Evolutionary conservation across 2,888 invertebrate species (phyloP).

Genomic region (Iphiclides podalirius): DNA sequence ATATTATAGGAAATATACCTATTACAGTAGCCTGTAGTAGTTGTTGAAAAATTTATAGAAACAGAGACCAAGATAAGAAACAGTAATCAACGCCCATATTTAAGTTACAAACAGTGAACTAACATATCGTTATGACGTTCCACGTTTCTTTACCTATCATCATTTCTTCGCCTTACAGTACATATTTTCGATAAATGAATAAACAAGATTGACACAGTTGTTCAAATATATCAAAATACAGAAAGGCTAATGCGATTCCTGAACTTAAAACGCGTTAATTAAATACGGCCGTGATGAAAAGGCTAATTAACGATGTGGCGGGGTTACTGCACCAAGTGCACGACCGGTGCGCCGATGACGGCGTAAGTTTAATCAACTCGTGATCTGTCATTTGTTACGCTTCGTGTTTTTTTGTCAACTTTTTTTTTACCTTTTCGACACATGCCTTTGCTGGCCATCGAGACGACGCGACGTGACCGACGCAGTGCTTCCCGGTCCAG

Average conservation of each 20-base stretch:
- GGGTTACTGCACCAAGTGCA: constrained; percentile 36
- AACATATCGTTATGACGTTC: too few species aligned
- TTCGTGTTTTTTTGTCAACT: constrained; percentile 35
- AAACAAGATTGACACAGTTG: too few species aligned
- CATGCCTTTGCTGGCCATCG: constrained; percentile 39
- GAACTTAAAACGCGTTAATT: constrained; percentile 45
- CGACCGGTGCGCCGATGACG: constrained; percentile 55
- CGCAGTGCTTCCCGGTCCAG: constrained; percentile 9
- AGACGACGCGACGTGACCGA: constrained; percentile 30
- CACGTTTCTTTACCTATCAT: too few species aligned
- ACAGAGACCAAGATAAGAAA: too few species aligned
- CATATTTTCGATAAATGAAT: too few species aligned
- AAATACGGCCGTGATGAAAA: constrained; percentile 66
- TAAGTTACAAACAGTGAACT: too few species aligned
- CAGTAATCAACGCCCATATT: too few species aligned
- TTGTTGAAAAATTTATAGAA: too few species aligned
- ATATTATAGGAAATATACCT: too few species aligned
- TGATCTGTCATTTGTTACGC: constrained; percentile 69
- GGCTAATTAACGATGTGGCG: constrained; percentile 69
- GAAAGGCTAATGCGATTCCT: constrained; percentile 25
- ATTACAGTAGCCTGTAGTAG: too few species aligned
- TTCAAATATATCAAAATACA: too few species aligned
- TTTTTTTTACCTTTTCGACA: constrained; percentile 40
- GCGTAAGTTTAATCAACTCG: constrained; percentile 62
- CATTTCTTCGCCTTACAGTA: too few species aligned